phyloP scores from a whole-genome alignment of 2,888 invertebrate species.

The Polydrusus tereticollis region DNA sequence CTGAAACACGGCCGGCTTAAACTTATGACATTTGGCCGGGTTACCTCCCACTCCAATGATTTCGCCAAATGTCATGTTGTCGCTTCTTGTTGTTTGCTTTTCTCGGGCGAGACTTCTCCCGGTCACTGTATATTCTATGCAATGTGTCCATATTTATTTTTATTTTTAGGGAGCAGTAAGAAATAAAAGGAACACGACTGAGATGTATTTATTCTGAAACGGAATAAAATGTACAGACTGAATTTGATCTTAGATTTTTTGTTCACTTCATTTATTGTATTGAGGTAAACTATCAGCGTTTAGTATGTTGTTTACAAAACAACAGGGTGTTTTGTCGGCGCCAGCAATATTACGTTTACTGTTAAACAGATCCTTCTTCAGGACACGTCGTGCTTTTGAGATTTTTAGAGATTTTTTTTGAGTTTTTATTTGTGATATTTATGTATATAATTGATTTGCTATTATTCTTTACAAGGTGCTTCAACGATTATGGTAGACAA shows the following conservation, averaged over 20 bases:
- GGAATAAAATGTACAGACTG: conserved; percentile 28
- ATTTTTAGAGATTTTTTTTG: conserved; percentile 15
- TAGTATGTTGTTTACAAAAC: background rate
- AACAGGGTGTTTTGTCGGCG: background rate
- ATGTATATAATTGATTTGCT: conserved; percentile 16
- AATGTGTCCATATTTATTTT: background rate
- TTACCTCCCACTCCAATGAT: too few species aligned
- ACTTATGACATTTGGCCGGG: too few species aligned
- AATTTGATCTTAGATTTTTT: conserved; percentile 25
- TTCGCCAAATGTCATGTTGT: too few species aligned
- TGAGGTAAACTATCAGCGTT: background rate
- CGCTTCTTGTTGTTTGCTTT: too few species aligned
- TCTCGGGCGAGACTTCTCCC: too few species aligned
- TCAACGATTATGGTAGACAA: background rate
- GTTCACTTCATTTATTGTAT: conserved; percentile 22
- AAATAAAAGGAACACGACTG: conserved; percentile 14
- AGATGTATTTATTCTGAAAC: conserved; percentile 16
- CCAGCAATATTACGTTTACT: background rate
- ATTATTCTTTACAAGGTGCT: background rate
- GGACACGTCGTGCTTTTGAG: background rate
- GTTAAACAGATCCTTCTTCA: background rate
- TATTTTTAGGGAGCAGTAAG: conserved; percentile 37
- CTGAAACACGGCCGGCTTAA: too few species aligned
- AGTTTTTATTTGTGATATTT: conserved; percentile 34
- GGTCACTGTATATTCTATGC: too few species aligned